phyloP scores from a whole-genome alignment of 2,888 invertebrate species.

The Tromatobia lineatoria region DNA sequence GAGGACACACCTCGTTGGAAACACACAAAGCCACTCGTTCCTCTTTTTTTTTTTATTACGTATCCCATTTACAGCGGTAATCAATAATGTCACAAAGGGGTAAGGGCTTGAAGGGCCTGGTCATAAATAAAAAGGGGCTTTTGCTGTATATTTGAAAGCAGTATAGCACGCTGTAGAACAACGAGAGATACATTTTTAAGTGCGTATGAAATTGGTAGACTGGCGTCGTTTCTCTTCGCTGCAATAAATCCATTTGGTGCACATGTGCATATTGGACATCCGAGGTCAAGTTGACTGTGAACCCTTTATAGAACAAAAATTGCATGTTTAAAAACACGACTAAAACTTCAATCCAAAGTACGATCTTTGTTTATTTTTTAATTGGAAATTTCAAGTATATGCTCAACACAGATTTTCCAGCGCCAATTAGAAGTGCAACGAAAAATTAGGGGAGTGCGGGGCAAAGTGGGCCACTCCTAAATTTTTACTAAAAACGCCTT shows the following conservation, averaged over 20 bases:
- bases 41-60: slow-evolving; percentile 8
- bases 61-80: slow-evolving; percentile 29
- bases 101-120: not conserved
- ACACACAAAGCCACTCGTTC: not conserved
- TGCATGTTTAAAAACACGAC: not conserved
- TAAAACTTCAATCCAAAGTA: not conserved
- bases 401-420: too few species aligned
- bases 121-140: slow-evolving; percentile 31
- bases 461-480: too few species aligned
- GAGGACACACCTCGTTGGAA: slow-evolving; percentile 14
- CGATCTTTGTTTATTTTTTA: too few species aligned
- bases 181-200: slow-evolving; percentile 24
- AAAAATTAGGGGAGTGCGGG: too few species aligned
- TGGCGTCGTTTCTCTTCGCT: not conserved
- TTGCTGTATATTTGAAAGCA: slow-evolving; percentile 1
- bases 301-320: not conserved
- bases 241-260: slow-evolving; percentile 10
- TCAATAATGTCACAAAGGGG: slow-evolving; percentile 31
- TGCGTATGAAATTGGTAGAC: slow-evolving; percentile 18
- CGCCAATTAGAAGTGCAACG: not conserved
- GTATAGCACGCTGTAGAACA: not conserved
- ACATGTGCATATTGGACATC: not conserved
- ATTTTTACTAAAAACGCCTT: too few species aligned
- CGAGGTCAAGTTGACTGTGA: not conserved
- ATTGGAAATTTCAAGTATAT: too few species aligned